phyloP scores from a whole-genome alignment of 2,888 invertebrate species.

The Arctia plantaginis region DNA sequence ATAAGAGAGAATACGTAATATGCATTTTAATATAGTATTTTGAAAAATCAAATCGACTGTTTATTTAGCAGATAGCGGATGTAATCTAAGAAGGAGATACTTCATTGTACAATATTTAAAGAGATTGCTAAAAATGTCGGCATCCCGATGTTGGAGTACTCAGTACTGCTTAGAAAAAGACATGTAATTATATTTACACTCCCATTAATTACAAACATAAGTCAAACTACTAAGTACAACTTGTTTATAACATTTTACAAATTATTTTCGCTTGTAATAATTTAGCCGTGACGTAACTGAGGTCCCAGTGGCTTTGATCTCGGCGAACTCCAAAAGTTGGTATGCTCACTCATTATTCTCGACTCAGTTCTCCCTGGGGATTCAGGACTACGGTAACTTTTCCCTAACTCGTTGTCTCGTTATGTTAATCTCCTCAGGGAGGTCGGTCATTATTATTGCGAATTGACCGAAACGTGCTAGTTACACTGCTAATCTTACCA shows the following conservation, averaged over 20 bases:
- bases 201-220: not conserved
- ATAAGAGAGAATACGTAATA: not conserved
- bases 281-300: conserved; percentile 36
- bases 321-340: conserved; percentile 59
- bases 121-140: too few species aligned
- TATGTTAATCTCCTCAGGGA: conserved; percentile 67
- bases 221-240: conserved; percentile 8
- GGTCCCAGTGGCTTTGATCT: conserved; percentile 53
- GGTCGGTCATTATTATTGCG: conserved; percentile 61
- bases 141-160: too few species aligned
- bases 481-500: conserved; percentile 28
- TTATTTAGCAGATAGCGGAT: not conserved
- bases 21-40: not conserved
- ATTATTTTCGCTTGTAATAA: conserved; percentile 31
- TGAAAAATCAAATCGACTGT: not conserved
- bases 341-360: conserved; percentile 69
- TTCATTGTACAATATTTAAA: too few species aligned
- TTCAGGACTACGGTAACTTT: conserved; percentile 66
- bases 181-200: not conserved
- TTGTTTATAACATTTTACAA: conserved; percentile 17
- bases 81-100: not conserved
- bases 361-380: conserved; percentile 57
- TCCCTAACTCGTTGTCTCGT: conserved; percentile 69
- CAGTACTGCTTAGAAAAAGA: not conserved
- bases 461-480: conserved; percentile 44